Evolutionary conservation across 2,113 vertebrate species (phyloP).

Genomic region (Camelus bactrianus): DNA sequence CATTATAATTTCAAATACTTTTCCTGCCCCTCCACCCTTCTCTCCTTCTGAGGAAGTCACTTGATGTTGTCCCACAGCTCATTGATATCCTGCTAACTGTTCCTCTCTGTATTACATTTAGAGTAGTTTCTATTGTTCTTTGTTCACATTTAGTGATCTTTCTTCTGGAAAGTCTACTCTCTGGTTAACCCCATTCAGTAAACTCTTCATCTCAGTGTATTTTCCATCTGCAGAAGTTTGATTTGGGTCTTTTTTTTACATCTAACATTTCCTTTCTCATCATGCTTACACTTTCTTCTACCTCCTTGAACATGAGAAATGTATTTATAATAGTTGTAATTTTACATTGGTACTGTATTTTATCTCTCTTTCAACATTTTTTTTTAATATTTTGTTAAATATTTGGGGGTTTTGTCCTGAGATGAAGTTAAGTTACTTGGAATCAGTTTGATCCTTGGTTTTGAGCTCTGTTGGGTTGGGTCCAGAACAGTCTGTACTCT

Average conservation of each 20-base stretch:
- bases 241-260: neutral
- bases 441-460: neutral
- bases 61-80: neutral
- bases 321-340: neutral
- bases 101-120: neutral
- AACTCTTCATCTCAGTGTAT: neutral
- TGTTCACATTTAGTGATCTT: conserved; percentile 7
- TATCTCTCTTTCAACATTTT: neutral
- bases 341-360: neutral
- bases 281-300: neutral
- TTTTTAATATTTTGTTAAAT: neutral
- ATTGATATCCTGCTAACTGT: neutral
- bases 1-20: conserved; percentile 22
- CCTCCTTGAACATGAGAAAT: neutral
- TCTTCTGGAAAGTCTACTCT: conserved; percentile 2
- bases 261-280: neutral
- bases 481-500: neutral
- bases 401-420: neutral
- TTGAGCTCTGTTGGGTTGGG: neutral
- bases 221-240: neutral
- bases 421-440: neutral
- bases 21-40: neutral
- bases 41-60: neutral
- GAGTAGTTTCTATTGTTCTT: neutral
- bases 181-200: neutral